Evolutionary conservation across 2,797 vertebrate species (phyloP), one percentile per base, ranked within the genome.

Genomic region (Urocyon cinereoargenteus): DNA sequence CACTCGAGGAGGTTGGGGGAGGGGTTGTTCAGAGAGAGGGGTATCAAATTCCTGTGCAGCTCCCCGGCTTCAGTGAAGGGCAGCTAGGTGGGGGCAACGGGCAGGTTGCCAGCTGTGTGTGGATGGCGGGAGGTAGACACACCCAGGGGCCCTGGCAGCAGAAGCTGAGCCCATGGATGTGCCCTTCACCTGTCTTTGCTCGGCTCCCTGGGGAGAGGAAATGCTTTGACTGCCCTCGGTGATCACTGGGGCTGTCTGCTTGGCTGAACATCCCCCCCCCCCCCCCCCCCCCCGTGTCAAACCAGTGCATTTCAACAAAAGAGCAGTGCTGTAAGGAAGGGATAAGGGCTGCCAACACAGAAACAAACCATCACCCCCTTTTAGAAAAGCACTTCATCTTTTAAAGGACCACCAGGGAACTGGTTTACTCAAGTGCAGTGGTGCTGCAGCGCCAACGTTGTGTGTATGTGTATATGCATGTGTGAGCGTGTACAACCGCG

Each of bases 401-500:
- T 94, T 92, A 98, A 97, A 98, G 92, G 82, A 94, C 91, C 97
- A 97, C 95, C 88, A 81, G 82, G 96, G 98, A 99, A 98, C 95
- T 97, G 97, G 97, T 97, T 98, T 98, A 98, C 96, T 97, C 97
- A 98, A 98, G 98, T 98, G 98, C 98, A 98, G 96, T 97, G 98
- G 97, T 97, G 98, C 59, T 96, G 97, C 96, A 98, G 98, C 70
- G 97, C 93, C 64, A 88, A 72, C 8, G 31, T 12, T 11, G 8
- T 53, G 21, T 77, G 28, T 34, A 73, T 70, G 26, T 40, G 36
- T 81, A 16, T 70, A 34, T 59, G 83, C 28, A 36, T 16, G 49
- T 31, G 81, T 7, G 40, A 8, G 12, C 18, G n/a, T 28, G 13
- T 11, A 19, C 21, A n/a, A 0, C 14, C 0, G 4, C 51, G 62